Evolutionary conservation across 2,797 vertebrate species (phyloP), one percentile per base, ranked within the genome.

Genomic region (Anabacerthia variegaticeps): DNA sequence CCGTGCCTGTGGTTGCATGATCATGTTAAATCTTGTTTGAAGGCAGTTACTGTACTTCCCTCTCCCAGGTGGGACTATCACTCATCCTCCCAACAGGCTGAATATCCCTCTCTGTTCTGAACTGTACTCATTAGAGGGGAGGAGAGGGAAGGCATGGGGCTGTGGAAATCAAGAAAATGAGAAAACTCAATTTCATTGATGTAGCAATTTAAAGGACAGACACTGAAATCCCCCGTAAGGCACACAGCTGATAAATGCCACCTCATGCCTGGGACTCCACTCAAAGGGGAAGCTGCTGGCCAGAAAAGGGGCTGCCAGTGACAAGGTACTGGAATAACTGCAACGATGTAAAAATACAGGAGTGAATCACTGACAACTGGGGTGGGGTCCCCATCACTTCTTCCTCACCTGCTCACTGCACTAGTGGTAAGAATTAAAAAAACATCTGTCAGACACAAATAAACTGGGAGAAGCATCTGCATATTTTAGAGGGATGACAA

Each of bases 401-500:
- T n/a, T 56, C 44, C 41, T 74, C 24, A 27, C 14, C 56, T 62
- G 82, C n/a, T 82, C 37, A 32, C 18, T 56, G 12, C 18, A 6
- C 12, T 26, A 62, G 7, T 22, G 26, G n/a, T 32, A 12, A 87
- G 39, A 83, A 87, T 34, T 24, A 9, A 20, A 65, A 59, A 43
- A 32, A 46, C 4, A 4, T 34, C 52, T 89, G 49, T 6, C 59
- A 69, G 59, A 66, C 32, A 39, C 51, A 46, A 87, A 66, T 37
- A 13, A 85, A 81, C 4, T 46, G 18, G 34, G 27, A 89, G 20
- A 30, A 94, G 6, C 10, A 65, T 80, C 51, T 65, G 32, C 15
- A 3, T 58, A 71, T 80, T 87, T 61, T 85, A 24, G 43, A 51
- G n/a, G 46, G 10, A 85, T 0, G 0, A 67, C 0, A 0, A 75